Conservation (phyloP, 2,113 vertebrate genomes). For the Malurus elegans region DNA sequence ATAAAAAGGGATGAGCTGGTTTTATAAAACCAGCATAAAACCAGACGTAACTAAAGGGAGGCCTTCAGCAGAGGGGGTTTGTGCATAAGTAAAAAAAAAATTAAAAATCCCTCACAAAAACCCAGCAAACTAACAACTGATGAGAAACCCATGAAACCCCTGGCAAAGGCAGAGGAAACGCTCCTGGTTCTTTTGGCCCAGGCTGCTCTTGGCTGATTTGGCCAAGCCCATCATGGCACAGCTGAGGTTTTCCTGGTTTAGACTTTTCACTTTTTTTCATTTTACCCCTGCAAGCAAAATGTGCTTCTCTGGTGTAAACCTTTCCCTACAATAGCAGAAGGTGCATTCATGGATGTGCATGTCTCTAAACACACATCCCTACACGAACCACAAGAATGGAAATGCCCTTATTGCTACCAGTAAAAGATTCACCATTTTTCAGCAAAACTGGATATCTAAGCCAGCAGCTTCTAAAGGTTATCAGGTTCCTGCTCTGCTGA, state of each 20-base stretch:
- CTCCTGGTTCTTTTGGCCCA: background rate
- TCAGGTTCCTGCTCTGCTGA: no score
- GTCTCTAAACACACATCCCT: background rate
- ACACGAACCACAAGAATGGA: background rate
- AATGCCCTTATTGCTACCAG: background rate
- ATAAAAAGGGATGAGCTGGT: background rate
- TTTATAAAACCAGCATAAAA: background rate
- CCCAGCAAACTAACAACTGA: background rate
- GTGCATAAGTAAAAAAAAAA: background rate
- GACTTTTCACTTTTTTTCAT: background rate
- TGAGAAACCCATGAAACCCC: background rate
- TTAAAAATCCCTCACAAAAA: no score
- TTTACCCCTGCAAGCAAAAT: background rate
- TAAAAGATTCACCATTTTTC: background rate
- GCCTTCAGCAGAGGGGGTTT: background rate
- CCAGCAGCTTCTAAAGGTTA: background rate
- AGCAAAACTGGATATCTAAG: background rate
- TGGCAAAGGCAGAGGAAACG: background rate
- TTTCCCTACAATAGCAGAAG: background rate
- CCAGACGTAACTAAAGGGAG: background rate
- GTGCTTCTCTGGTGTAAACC: background rate
- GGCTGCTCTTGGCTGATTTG: background rate
- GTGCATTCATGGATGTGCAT: rapidly evolving
- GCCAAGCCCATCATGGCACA: background rate
- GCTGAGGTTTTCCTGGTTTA: background rate